Conservation (phyloP, 1,140 invertebrate genomes). For the Drosophila takahashii region DNA sequence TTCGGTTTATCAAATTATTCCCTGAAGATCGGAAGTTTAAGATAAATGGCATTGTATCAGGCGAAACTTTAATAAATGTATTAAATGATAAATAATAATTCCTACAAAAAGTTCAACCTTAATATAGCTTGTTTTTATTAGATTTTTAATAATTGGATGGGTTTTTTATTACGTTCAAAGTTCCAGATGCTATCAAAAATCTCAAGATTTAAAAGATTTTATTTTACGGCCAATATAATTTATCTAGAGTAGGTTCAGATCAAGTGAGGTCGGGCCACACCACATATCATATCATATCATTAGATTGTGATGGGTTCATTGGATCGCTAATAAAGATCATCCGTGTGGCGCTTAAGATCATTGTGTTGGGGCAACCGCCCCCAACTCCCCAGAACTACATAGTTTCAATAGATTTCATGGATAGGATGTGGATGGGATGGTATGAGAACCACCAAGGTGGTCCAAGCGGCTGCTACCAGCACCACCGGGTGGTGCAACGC, state of each 20-base stretch:
- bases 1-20: not conserved
- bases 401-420: constrained; percentile 4
- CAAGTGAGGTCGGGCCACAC: not conserved
- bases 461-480: constrained; percentile 54
- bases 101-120: no score
- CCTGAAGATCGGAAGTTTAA: not conserved
- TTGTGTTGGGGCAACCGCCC: not conserved
- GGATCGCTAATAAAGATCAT: constrained; percentile 16
- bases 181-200: not conserved
- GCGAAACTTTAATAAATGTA: no score
- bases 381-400: not conserved
- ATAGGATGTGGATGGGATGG: not conserved
- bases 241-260: constrained; percentile 15
- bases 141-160: not conserved
- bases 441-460: constrained; percentile 64
- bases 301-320: constrained; percentile 5
- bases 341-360: constrained; percentile 6
- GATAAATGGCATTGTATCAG: not conserved
- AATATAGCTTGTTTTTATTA: not conserved
- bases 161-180: not conserved
- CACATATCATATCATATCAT: constrained; percentile 3
- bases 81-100: no score
- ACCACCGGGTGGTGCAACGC: constrained; percentile 72
- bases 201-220: not conserved
- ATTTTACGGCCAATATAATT: constrained; percentile 15